Evolutionary conservation across 2,888 invertebrate genomes (phyloP), one percentile per base, ranked within the genome.

Genomic region (Bursaphelenchus okinawaensis): DNA sequence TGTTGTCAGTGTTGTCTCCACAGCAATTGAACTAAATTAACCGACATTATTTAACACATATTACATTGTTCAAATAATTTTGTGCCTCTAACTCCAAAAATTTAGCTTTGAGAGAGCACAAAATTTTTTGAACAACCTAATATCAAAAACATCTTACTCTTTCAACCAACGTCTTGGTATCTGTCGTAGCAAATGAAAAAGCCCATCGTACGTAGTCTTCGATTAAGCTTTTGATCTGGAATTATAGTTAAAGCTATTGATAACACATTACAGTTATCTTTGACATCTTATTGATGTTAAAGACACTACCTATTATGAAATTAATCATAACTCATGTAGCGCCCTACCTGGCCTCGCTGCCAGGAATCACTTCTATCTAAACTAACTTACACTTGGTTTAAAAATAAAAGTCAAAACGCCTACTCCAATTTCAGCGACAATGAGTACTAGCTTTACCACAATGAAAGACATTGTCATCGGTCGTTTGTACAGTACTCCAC

Each of bases 1-100:
- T 69, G 12, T 66, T 63, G 8, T 67, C 65, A 28, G 67, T 68
- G 12, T 69, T 67, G 27, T 72, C 70, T 16, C 75, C 75, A 52
- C 77, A 77, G 65, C 77, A 77, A 52, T 74, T 70, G 67, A 75
- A 77, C 75, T 75, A 68, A 28, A 77, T 71, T 22, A 29, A 16
- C 26, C 31, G 9, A 27, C 20, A 12, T 27, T 26, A 20, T 24
- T 50, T 24, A 16, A 22, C n/a, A n/a, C n/a, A n/a, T n/a, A n/a
- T n/a, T n/a, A n/a, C n/a, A n/a, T n/a, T n/a, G n/a, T n/a, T n/a
- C n/a, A n/a, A n/a, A n/a, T n/a, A n/a, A n/a, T n/a, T n/a, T n/a
- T n/a, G n/a, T n/a, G n/a, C n/a, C n/a, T n/a, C n/a, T 67, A 12
- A 29, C n/a, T 19, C 65, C 20, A 12, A 61, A 54, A n/a, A n/a